Base-by-base conservation (phyloP, 2,113 vertebrate genomes). In the Piaya cayana region DNA sequence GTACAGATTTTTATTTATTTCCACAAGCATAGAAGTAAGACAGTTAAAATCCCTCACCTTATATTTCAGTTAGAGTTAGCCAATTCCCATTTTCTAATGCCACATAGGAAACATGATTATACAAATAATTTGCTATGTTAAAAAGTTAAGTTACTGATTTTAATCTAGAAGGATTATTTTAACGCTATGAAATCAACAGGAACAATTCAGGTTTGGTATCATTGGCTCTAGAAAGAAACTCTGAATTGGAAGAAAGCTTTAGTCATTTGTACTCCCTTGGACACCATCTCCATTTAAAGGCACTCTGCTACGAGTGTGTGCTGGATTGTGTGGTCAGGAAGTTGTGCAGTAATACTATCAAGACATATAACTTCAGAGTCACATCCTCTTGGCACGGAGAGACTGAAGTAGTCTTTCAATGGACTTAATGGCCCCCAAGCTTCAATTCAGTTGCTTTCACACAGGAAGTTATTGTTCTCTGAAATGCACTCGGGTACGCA, bases 1-100 rank as follows among this genome's bases (percentile, higher is more conserved):
- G 59, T 75, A 64, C 71, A 93, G 76, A 71, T 90, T 90, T 95
- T 81, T 45, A 79, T 93, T 71, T 86, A 92, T 79, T 90, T 90
- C 64, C 64, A 27, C 37, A 71, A 78, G n/a, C 22, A 58, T 53
- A 17, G 19, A 88, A 91, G 52, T 67, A 83, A 88, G 42, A 71
- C 86, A 78, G 81, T 69, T 71, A 76, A 92, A 93, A 88, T 79
- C 20, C 25, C 17, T 86, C 60, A 88, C 64, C 36, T 90, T 88
- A 74, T 84, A 76, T 90, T 93, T 78, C 80, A 68, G 43, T n/a
- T 72, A 60, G 39, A 34, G 50, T 65, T 65, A 62, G 39, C 50
- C 64, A 88, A 21, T 81, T 92, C n/a, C 19, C 10, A 32, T 86
- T 88, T 95, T 59, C 47, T 82, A 32, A 49, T n/a, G 59, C 9